Conservation (phyloP, 2,797 vertebrate genomes). For the Poecilia gillii region DNA sequence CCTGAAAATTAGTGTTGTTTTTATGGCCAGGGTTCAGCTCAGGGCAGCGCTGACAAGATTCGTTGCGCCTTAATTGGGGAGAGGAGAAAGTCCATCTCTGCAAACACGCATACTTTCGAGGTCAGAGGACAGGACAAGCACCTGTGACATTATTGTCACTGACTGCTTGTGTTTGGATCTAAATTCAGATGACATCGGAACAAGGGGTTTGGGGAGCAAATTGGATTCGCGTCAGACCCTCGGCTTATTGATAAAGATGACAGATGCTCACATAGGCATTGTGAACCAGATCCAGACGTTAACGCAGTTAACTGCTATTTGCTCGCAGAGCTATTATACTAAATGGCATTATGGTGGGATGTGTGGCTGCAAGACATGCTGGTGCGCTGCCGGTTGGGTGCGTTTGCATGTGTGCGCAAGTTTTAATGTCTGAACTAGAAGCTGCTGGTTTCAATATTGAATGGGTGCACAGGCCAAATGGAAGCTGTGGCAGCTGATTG, state of each 20-base stretch:
- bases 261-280: constrained; percentile 64
- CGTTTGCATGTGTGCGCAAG: constrained; percentile 39
- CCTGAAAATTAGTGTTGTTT: constrained; percentile 71
- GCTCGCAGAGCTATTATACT: constrained; percentile 79
- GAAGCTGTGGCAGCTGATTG: constrained; percentile 75
- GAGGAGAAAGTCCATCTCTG: constrained; percentile 73
- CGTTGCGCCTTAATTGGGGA: constrained; percentile 70
- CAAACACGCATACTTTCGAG: constrained; percentile 60
- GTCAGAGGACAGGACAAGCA: constrained; percentile 74
- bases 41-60: constrained; percentile 66
- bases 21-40: constrained; percentile 67
- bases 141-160: constrained; percentile 69
- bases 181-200: constrained; percentile 53
- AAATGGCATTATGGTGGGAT: constrained; percentile 77
- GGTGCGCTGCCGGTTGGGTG: constrained; percentile 32
- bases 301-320: constrained; percentile 80
- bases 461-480: constrained; percentile 66
- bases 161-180: constrained; percentile 48
- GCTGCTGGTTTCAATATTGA: constrained; percentile 70
- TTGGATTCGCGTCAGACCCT: constrained; percentile 72
- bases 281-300: constrained; percentile 72
- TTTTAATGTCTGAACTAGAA: constrained; percentile 64
- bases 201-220: constrained; percentile 63
- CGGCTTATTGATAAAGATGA: constrained; percentile 80
- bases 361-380: constrained; percentile 58